Base-by-base conservation (phyloP, 1,140 invertebrate species). In the Brachionus asplanchnoidis region DNA sequence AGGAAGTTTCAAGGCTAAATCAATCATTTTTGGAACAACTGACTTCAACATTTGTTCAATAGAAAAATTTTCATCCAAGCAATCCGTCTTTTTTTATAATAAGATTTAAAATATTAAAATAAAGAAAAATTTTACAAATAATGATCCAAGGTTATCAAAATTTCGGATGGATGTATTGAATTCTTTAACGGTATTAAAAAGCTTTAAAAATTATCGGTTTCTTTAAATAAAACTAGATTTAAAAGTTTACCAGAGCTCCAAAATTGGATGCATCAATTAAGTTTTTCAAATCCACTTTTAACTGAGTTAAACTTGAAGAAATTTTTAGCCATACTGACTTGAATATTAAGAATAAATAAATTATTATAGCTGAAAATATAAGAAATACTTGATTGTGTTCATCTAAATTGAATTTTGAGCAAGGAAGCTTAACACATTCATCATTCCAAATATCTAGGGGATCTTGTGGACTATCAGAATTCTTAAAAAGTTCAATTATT, bases 21-120 rank as follows among this genome's bases (percentile, higher is more conserved):
- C 42, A 44, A 56, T 56, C 50, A 78, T 78, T 46, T 78, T 78
- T 40, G 75, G 75, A 14, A 78, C n/a, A 44, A 78, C 50, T n/a
- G 14, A 8, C 14, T 46, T 42, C 4, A 8, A 32, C 2, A 46
- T 32, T 28, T 68, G 66, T 5, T 40, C 32, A 32, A 6, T 3
- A 68, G 28, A 9, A 17, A 68, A 68, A 9, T 68, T 68, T 14
- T 68, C 26, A 28, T 68, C 26, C 5, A 42, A 17, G 5, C n/a
- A 20, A 26, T 78, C 70, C 2, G 28, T 46, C 40, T 78, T 2
- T 46, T 46, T 46, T 14, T 28, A 17, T 14, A 6, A 23, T 56
- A 50, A 50, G 14, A 14, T 68, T 17, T 32, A 5, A 60, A 26
- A 23, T 8, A 60, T 9, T 1, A 60, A 60, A 60, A 6, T 20